Evolutionary conservation across 2,113 vertebrate species (phyloP).

Genomic region (Crotalus helleri): DNA sequence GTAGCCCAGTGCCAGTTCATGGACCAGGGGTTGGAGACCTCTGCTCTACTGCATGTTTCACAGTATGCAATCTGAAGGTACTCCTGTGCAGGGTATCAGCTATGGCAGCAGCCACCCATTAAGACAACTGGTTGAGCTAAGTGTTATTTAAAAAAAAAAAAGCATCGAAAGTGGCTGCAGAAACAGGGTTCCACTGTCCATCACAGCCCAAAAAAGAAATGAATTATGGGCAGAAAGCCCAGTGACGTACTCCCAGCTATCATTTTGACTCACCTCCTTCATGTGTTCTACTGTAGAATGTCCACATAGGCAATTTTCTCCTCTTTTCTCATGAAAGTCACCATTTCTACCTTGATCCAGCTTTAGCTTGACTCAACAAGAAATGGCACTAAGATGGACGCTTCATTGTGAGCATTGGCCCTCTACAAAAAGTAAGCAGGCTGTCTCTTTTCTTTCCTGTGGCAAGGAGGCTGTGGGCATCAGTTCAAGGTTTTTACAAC

Average conservation of each 20-base stretch:
- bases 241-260: accelerated
- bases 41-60: background rate
- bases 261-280: background rate
- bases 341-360: background rate
- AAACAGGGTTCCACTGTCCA: background rate
- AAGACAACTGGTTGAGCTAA: background rate
- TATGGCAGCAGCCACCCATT: background rate
- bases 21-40: too few relatives aligned
- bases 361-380: background rate
- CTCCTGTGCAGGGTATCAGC: background rate
- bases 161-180: background rate
- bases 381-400: background rate
- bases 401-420: background rate
- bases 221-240: background rate
- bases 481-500: background rate
- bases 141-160: background rate
- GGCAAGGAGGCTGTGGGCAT: background rate
- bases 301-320: background rate
- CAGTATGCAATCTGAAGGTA: background rate
- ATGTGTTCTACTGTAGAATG: background rate
- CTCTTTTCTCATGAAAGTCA: background rate
- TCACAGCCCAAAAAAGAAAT: background rate
- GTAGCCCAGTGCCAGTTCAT: too few relatives aligned
- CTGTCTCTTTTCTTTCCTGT: background rate
- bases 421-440: background rate